phyloP scores from a whole-genome alignment of 2,888 invertebrate species.

The Gymnocheta viridis region DNA sequence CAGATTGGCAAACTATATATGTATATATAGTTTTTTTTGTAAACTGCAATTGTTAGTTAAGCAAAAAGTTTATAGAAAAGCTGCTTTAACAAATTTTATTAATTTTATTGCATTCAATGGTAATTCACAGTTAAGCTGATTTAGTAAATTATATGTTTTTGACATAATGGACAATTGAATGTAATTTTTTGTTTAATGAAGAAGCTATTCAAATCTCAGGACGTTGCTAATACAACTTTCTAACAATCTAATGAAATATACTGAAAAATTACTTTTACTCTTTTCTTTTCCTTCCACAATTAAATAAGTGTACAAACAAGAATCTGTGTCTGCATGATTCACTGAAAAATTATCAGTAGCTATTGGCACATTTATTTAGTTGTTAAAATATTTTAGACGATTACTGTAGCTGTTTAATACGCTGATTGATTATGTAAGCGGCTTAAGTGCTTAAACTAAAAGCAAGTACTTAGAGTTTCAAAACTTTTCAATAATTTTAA shows the following conservation, averaged over 20 bases:
- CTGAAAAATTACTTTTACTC: too few species aligned
- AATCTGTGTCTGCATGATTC: too few species aligned
- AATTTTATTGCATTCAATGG: background rate
- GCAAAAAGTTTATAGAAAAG: constrained; percentile 37
- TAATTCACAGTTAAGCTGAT: background rate
- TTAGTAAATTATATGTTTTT: constrained; percentile 2
- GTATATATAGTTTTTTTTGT: constrained; percentile 1
- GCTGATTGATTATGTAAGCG: constrained; percentile 46
- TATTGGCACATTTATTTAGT: too few species aligned
- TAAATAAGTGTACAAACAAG: too few species aligned
- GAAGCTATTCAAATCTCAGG: too few species aligned
- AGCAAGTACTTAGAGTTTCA: constrained; percentile 32
- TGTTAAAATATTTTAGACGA: background rate
- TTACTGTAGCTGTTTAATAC: background rate
- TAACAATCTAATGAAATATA: too few species aligned
- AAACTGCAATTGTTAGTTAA: constrained; percentile 22
- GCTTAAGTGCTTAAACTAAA: constrained; percentile 45
- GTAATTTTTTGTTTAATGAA: too few species aligned
- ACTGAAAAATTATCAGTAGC: too few species aligned
- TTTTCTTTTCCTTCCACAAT: too few species aligned
- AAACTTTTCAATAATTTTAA: constrained; percentile 35
- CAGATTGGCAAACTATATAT: constrained; percentile 21
- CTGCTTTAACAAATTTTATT: background rate
- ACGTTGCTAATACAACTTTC: too few species aligned
- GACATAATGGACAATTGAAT: too few species aligned